These are phyloP conservation scores for Zele albiditarsus DNA, from an alignment of 2,888 invertebrate genomes.

Conservation along the genomic window DNA sequence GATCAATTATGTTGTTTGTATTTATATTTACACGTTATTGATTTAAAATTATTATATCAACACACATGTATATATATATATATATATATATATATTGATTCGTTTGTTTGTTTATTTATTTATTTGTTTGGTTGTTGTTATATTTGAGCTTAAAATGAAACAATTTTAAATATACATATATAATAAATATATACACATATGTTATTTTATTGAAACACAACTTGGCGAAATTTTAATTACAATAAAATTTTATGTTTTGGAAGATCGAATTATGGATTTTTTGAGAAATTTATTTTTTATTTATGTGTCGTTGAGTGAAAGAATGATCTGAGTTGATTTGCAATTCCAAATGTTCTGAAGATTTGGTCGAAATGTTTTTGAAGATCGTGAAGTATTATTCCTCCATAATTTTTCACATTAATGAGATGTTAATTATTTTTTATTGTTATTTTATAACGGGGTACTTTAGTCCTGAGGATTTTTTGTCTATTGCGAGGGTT, in stretches of 20 bases:
- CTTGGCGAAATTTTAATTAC: neutral
- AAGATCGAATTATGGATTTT: neutral
- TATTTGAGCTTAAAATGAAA: slow-evolving; percentile 4
- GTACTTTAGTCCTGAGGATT: too few relatives aligned
- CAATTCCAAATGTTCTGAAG: too few relatives aligned
- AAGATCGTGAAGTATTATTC: too few relatives aligned
- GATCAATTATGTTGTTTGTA: neutral
- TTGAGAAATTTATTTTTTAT: neutral
- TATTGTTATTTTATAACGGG: too few relatives aligned
- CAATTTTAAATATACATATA: slow-evolving; percentile 24
- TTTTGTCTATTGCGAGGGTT: too few relatives aligned
- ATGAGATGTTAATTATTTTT: too few relatives aligned
- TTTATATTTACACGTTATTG: neutral
- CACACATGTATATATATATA: slow-evolving; percentile 28
- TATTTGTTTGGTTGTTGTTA: slow-evolving; percentile 9
- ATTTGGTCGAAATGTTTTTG: too few relatives aligned
- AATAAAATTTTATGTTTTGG: neutral
- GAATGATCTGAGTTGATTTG: too few relatives aligned
- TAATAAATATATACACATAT: neutral
- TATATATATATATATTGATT: neutral
- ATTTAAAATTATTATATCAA: slow-evolving; percentile 1
- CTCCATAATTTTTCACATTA: too few relatives aligned
- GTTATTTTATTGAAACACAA: neutral
- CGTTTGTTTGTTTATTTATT: neutral
- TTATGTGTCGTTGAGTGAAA: too few relatives aligned